Base-by-base conservation (phyloP, 2,797 vertebrate genomes). In the Labeo calbasu region DNA sequence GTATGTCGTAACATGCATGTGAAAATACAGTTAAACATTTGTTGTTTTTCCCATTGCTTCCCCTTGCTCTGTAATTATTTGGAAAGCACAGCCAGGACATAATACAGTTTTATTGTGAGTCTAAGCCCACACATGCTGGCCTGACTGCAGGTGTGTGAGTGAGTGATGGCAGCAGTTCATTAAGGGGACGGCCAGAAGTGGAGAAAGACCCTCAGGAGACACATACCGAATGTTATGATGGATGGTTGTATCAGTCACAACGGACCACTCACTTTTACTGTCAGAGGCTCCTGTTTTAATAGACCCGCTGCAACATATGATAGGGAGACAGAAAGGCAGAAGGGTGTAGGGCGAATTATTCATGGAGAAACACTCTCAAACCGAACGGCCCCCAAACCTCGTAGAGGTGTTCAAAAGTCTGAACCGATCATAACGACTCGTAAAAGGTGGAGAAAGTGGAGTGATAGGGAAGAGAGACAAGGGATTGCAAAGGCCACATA, bases 141-240 rank as follows among this genome's bases (percentile, higher is more conserved):
- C 28, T 75, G 76, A 86, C 82, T 83, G 77, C 75, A 86, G 84
- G 76, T 83, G 83, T 82, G 82, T 95, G 93, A 94, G 86, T 91
- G 94, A 95, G 86, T 91, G 94, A 95, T 94, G 75, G 92, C 81
- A 92, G 88, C 88, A 86, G 90, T 94, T 94, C 93, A 95, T 94
- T 94, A 90, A 77, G 87, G 88, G 87, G 89, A 88, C 88, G 82
- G 75, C 73, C 72, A 84, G 88, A 92, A 82, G 90, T 86, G 88
- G 90, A 87, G 78, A 84, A 88, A 82, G 81, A 87, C 90, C 93
- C 93, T 89, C 77, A 23, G 90, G 94, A 93, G 93, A 92, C 92
- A 88, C 92, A 93, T 93, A 93, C 90, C 91, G 89, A 90, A 90
- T 92, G 91, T 82, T 87, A 72, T 94, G 93, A 95, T 94, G 90